These are phyloP conservation scores for Siphlonurus alternatus DNA, from an alignment of 2,888 invertebrate genomes.

Conservation along the genomic window DNA sequence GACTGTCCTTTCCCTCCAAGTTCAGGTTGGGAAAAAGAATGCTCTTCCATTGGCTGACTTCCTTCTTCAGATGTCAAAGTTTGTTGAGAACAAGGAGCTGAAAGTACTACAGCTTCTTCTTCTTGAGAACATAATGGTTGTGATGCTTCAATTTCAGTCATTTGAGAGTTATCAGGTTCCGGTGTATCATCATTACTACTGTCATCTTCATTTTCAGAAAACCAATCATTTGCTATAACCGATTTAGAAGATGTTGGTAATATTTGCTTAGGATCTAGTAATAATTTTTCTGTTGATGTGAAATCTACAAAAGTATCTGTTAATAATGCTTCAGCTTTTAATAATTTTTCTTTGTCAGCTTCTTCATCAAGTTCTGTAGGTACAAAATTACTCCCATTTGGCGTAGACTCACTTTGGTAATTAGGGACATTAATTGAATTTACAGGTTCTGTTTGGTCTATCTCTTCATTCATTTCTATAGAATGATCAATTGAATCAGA, in stretches of 20 bases:
- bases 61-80: background rate
- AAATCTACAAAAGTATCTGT: conserved; percentile 18
- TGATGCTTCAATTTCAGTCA: background rate
- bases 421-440: conserved; percentile 12
- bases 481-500: background rate
- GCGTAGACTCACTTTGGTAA: conserved; percentile 9
- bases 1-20: background rate
- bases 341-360: conserved; percentile 13
- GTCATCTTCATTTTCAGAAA: conserved; percentile 25
- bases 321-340: conserved; percentile 17
- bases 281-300: conserved; percentile 15
- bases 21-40: background rate
- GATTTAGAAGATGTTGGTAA: conserved; percentile 19
- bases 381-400: conserved; percentile 7
- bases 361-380: conserved; percentile 12
- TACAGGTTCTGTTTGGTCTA: background rate
- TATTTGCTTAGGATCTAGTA: conserved; percentile 11
- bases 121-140: background rate
- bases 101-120: background rate
- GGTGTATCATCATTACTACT: conserved; percentile 5
- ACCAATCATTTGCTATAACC: conserved; percentile 27
- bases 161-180: background rate
- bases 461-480: background rate
- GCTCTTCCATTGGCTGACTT: background rate
- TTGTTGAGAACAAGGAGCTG: background rate